Percentiles rank a stretch among this genome's conserved stretches.
Evolutionary conservation across 2,113 vertebrate species (phyloP).

Genomic region (Osmerus mordax): DNA sequence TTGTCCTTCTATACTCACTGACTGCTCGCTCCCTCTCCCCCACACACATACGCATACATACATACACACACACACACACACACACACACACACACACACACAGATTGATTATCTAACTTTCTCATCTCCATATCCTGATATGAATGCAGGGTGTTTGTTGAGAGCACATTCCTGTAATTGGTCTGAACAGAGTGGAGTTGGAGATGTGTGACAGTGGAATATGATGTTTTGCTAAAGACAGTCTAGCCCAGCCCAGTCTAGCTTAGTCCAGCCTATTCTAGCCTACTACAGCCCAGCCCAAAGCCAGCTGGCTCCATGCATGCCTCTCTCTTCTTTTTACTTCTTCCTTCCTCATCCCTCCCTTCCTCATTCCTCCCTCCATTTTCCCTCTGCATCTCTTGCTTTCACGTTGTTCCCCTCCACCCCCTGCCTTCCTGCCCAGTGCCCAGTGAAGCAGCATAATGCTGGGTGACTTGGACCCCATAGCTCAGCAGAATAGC

Average conservation of each 20-base stretch:
- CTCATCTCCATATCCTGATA: too few relatives aligned
- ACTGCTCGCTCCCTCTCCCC: not conserved
- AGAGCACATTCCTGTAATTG: too few relatives aligned
- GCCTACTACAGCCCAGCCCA: too few relatives aligned
- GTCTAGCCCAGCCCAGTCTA: not conserved
- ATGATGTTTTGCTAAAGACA: not conserved
- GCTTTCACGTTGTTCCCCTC: not conserved
- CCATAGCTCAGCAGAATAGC: conserved; percentile 60
- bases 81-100: not conserved
- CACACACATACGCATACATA: not conserved
- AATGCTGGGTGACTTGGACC: conserved; percentile 38
- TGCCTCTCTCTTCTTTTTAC: not conserved
- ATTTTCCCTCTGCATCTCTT: not conserved
- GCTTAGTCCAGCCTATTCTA: not conserved
- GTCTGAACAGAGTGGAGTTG: too few relatives aligned
- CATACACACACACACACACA: too few relatives aligned
- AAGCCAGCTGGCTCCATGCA: not conserved
- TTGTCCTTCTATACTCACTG: not conserved
- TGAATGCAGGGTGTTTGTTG: too few relatives aligned
- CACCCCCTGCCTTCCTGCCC: not conserved
- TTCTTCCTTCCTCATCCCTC: not conserved
- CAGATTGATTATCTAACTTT: not conserved
- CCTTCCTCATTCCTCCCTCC: too few relatives aligned
- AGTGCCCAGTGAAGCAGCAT: conserved; percentile 27
- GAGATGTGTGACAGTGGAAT: not conserved